A percentile compares a stretch with the other conserved stretches of the same genome.
Evolutionary conservation across 2,113 vertebrate genomes (phyloP).

Genomic region (Dascyllus trimaculatus): DNA sequence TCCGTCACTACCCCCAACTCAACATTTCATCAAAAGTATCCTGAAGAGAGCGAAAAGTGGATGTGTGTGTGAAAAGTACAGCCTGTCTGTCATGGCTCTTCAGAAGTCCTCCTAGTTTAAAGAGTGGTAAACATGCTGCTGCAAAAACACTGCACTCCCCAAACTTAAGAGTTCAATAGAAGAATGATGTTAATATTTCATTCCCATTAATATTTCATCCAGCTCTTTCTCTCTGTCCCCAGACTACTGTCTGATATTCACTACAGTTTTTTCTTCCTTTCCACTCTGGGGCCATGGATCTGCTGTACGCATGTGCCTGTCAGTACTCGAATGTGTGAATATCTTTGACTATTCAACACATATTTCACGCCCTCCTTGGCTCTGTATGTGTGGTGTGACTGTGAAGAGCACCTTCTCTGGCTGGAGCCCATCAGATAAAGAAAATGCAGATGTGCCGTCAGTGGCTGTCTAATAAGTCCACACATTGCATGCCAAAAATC

Average conservation of each 20-base stretch:
- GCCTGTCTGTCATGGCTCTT: background rate
- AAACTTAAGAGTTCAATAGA: constrained; percentile 70
- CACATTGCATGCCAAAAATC: constrained; percentile 46
- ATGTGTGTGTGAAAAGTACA: background rate
- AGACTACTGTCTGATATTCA: constrained; percentile 68
- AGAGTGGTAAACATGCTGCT: constrained; percentile 42
- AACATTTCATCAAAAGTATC: constrained; percentile 7
- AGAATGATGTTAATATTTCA: constrained; percentile 78
- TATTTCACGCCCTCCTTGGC: constrained; percentile 1
- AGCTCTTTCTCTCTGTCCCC: constrained; percentile 66
- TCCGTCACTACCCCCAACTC: background rate
- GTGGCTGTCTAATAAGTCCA: constrained; percentile 20
- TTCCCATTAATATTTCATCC: constrained; percentile 83
- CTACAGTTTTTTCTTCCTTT: constrained; percentile 42
- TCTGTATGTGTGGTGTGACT: constrained; percentile 20
- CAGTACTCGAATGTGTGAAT: constrained; percentile 14
- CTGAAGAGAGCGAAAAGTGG: background rate
- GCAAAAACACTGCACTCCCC: constrained; percentile 55
- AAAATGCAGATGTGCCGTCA: constrained; percentile 29
- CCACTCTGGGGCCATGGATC: constrained; percentile 35
- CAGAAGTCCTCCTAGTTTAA: constrained; percentile 32
- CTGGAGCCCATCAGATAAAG: constrained; percentile 37
- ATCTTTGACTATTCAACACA: constrained; percentile 15
- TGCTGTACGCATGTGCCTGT: constrained; percentile 20
- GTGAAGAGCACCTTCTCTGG: constrained; percentile 19